Conservation (phyloP, 2,113 vertebrate genomes). For the Oceanodroma tethys region DNA sequence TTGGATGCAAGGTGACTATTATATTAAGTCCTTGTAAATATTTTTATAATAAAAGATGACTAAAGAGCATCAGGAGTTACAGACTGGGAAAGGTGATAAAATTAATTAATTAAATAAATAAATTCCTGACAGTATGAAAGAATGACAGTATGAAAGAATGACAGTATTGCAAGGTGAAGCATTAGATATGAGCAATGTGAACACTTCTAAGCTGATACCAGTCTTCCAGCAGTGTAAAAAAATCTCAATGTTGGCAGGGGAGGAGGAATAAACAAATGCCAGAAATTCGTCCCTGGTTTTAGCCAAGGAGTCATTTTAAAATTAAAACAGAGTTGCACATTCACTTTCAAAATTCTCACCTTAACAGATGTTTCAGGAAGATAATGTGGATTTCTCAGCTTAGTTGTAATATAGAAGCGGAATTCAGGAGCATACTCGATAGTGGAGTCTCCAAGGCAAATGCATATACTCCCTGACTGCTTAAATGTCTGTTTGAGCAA, state of each 20-base stretch:
- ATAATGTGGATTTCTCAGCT: slow-evolving; percentile 88
- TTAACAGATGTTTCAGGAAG: slow-evolving; percentile 87
- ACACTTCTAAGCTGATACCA: not conserved
- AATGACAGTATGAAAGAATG: not conserved
- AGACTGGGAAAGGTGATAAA: not conserved
- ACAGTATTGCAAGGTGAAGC: not conserved
- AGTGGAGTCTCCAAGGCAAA: slow-evolving; percentile 84
- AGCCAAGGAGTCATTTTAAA: not conserved
- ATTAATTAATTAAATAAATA: not conserved
- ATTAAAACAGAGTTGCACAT: not conserved
- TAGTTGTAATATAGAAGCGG: slow-evolving; percentile 88
- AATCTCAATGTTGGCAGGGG: not conserved
- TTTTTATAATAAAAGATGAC: not conserved
- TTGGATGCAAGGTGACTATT: not conserved
- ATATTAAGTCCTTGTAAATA: not conserved
- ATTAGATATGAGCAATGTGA: not conserved
- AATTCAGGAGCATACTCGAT: slow-evolving; percentile 86
- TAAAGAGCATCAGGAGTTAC: not conserved
- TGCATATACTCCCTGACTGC: slow-evolving; percentile 81
- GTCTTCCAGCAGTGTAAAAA: not conserved
- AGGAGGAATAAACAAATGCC: not conserved
- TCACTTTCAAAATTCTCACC: slow-evolving; percentile 56
- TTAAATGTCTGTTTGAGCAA: slow-evolving; percentile 90
- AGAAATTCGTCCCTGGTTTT: not conserved
- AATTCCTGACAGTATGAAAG: not conserved